Evolutionary conservation across 1,140 invertebrate genomes (phyloP), one percentile per base, ranked within the genome.

Genomic region (Dreissena rostriformis): DNA sequence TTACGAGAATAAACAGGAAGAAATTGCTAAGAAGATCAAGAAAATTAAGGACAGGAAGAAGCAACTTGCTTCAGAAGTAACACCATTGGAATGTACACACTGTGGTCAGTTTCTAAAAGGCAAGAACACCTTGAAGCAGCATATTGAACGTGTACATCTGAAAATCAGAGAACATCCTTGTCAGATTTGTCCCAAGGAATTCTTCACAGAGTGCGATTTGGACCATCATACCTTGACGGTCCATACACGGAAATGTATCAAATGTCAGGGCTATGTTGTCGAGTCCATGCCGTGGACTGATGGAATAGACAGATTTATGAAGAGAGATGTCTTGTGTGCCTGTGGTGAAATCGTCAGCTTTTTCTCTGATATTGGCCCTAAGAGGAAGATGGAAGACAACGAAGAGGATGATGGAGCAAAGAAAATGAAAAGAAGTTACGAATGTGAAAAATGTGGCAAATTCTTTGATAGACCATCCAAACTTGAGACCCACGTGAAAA

Each of bases 251-350:
- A 51, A 55, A 82, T 82, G 80, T 68, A 28, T 51, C 2, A n/a
- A 39, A 10, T 82, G 80, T 75, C 24, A 66, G 24, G 61, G 67
- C n/a, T 82, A 82, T 82, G 80, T 82, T 73, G 66, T 74, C 26
- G 80, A 82, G 63, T 52, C 39, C 10, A 61, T 67, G 8, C 80
- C 80, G 7, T 82, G 80, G 80, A 12, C 53, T 2, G 71, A 65
- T 52, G 80, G 80, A 49, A 68, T 26, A 19, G 28, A 75, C 22
- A 82, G 29, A 39, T 61, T 28, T 28, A 75, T 17, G 8, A 26
- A 19, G 57, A 63, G 80, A 52, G 2, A 15, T 66, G 80, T 74
- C 22, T 19, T 12, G 6, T 82, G 80, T 75, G n/a, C 28, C 15
- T 82, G 80, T 82, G 80, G 80, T 1, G 57, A 11, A 11, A 39